phyloP scores from a whole-genome alignment of 1,140 invertebrate species.

The Drosophila bifasciata region DNA sequence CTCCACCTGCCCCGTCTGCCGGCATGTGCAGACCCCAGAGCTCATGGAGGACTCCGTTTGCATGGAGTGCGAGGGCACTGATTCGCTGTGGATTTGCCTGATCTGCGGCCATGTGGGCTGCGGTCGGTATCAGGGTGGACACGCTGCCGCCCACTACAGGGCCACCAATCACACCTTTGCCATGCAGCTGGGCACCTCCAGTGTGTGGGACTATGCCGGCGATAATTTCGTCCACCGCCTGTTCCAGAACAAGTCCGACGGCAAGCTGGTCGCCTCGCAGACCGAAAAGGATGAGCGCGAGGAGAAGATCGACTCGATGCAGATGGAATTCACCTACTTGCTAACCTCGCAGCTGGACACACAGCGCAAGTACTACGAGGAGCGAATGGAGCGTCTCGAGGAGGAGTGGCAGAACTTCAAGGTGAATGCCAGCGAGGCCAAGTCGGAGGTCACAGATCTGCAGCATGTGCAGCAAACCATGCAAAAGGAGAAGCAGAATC shows the following conservation, averaged over 20 bases:
- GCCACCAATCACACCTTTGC: conserved; percentile 98
- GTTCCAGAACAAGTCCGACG: conserved; percentile 98
- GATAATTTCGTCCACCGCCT: conserved; percentile 99
- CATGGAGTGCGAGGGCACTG: conserved; percentile 90
- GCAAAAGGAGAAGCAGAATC: conserved; percentile 87
- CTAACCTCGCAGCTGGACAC: conserved; percentile 98
- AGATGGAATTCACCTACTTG: conserved; percentile 98
- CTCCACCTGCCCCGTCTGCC: conserved; percentile 92
- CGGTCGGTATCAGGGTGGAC: conserved; percentile 89
- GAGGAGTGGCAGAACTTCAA: conserved; percentile 84
- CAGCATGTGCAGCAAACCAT: conserved; percentile 85
- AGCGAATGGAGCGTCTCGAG: conserved; percentile 88
- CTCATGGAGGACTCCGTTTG: conserved; percentile 92
- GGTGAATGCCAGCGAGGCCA: conserved; percentile 81
- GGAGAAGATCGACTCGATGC: conserved; percentile 96
- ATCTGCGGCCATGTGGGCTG: conserved; percentile 99
- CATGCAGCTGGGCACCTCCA: conserved; percentile 96
- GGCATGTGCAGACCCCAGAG: conserved; percentile 97
- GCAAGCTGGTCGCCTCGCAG: conserved; percentile 94
- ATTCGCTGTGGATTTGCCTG: conserved; percentile 98
- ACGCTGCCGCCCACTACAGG: conserved; percentile 94
- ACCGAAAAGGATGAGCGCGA: conserved; percentile 87
- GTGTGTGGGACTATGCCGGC: conserved; percentile 94
- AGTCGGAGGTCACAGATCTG: conserved; percentile 85
- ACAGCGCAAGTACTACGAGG: conserved; percentile 96